Percentiles rank a stretch among this genome's conserved stretches.
Conservation (phyloP, 2,113 vertebrate genomes). For the Tenebrosternarchus preto region DNA sequence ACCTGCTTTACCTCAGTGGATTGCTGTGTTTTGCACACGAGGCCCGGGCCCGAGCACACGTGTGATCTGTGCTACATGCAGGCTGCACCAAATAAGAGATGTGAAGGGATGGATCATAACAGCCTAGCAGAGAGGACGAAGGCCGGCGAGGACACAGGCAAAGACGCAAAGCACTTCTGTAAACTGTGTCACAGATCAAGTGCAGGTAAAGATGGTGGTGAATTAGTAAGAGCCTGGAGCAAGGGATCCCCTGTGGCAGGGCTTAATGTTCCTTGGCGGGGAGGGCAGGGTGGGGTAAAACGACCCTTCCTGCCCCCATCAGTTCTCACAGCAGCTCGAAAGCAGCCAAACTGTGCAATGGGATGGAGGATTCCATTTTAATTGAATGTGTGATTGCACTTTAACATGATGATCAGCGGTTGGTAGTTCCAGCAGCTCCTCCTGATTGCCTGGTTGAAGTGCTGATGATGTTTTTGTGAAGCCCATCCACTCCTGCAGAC, state of each 20-base stretch:
- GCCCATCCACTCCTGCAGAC: not conserved
- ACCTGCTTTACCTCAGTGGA: conserved; percentile 28
- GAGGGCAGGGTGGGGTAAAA: too few relatives aligned
- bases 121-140: not conserved
- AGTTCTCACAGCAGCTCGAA: not conserved
- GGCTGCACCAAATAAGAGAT: not conserved
- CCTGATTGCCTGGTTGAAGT: conserved; percentile 22
- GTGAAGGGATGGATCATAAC: not conserved
- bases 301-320: not conserved
- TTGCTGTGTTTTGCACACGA: too few relatives aligned
- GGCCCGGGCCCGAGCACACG: not conserved
- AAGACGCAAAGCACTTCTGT: conserved; percentile 31
- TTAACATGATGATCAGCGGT: conserved; percentile 40
- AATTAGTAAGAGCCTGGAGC: conserved; percentile 42
- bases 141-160: not conserved
- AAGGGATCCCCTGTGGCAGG: conserved; percentile 31
- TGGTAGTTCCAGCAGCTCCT: conserved; percentile 23
- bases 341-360: not conserved
- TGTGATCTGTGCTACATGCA: not conserved
- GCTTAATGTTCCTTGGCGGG: too few relatives aligned
- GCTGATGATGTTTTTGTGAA: conserved; percentile 46
- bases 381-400: conserved; percentile 44
- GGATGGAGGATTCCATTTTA: conserved; percentile 24
- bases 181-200: conserved; percentile 55
- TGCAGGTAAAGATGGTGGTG: conserved; percentile 22